Base-by-base conservation (phyloP, 1,140 invertebrate genomes). In the Drosophila eugracilis region DNA sequence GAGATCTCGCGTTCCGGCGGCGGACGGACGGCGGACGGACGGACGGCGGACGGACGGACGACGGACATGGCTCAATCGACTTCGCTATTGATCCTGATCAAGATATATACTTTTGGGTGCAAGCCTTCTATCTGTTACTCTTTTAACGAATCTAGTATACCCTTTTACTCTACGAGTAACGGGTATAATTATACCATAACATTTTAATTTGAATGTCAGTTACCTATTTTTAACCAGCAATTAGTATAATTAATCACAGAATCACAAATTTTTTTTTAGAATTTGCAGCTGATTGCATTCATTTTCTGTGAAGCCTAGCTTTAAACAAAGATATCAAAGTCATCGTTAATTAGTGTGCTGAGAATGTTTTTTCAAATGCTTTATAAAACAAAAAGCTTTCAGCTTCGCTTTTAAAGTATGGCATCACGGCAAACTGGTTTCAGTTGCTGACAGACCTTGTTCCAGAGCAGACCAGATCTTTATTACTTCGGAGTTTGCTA, bases 381-480 rank as follows among this genome's bases (percentile, higher is more conserved):
- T 41, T 42, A 34, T 17, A 9, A 28, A 66, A 36, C 21, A 42
- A 67, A 66, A 67, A 67, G 63, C 63, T 67, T 52, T 66, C 10
- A 17, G 28, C 28, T 42, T 26, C 14, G 42, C 10, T 58, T 86
- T 77, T 52, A 74, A 74, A 57, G 63, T 37, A 19, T 7, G 22
- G 17, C 45, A 41, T 52, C 81, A 45, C 14, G 26, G 22, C 54
- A 65, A 85, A 86, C 80, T 54, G 45, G 81, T 86, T 85, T 74
- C 36, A 85, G 76, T 85, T 62, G 52, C 7, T n/a, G 5, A 21
- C 32, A 76, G 26, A 62, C 58, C 60, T 73, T 26, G 47, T 15
- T 47, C 28, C n/a, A 14, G 32, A 47, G 9, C 65, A 14, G 36
- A 50, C 9, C 60, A 22, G 72, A 22, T 47, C 22, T 5, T 12